phyloP scores from a whole-genome alignment of 2,888 invertebrate genomes.

The Pyrochroa serraticornis region DNA sequence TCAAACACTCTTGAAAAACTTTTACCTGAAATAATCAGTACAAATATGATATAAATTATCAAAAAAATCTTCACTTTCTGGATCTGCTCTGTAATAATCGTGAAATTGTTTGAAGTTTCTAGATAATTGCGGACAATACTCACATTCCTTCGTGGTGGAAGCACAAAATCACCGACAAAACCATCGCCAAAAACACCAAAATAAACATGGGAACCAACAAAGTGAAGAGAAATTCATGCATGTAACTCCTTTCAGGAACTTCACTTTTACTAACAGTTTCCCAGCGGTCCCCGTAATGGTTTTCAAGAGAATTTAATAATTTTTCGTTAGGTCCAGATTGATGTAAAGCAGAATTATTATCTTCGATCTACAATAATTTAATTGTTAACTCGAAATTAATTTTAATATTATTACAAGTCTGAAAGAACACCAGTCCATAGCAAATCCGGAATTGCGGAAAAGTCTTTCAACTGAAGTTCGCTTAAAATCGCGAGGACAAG shows the following conservation, averaged over 20 bases:
- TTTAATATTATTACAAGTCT: constrained; percentile 66
- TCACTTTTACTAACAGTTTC: constrained; percentile 64
- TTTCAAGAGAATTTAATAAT: constrained; percentile 45
- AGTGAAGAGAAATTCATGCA: constrained; percentile 71
- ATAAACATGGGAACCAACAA: constrained; percentile 73
- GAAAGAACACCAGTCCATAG: constrained; percentile 90
- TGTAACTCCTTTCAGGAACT: constrained; percentile 73
- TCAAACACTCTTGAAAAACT: constrained; percentile 4
- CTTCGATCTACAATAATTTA: constrained; percentile 49
- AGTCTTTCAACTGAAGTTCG: constrained; percentile 83
- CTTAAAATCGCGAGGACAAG: constrained; percentile 83
- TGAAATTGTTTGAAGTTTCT: neutral
- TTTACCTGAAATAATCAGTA: constrained; percentile 64
- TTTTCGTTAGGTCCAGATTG: constrained; percentile 54
- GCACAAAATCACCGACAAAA: constrained; percentile 75
- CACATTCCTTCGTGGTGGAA: constrained; percentile 79
- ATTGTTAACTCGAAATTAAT: constrained; percentile 6
- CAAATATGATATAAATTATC: constrained; percentile 75
- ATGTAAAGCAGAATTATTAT: constrained; percentile 52
- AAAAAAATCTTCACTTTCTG: constrained; percentile 70
- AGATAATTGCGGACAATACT: constrained; percentile 56
- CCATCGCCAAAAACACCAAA: constrained; percentile 68
- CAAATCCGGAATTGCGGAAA: constrained; percentile 79
- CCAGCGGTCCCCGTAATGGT: constrained; percentile 64
- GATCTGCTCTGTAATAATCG: constrained; percentile 66